Evolutionary conservation across 2,797 vertebrate genomes (phyloP).

Genomic region (Aeoliscus strigatus): DNA sequence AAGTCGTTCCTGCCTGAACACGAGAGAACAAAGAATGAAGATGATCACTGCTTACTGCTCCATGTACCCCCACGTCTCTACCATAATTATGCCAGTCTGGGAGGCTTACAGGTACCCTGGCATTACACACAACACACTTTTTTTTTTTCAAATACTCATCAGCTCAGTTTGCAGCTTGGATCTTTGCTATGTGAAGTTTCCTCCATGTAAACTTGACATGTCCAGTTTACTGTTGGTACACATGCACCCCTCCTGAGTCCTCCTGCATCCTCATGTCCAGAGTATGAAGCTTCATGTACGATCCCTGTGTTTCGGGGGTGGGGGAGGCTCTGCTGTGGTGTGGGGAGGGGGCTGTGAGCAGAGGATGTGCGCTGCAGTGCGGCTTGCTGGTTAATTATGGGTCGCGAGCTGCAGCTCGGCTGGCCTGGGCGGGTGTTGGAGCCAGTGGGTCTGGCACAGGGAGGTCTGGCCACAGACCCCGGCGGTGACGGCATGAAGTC

Average conservation of each 20-base stretch:
- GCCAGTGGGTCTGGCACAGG: slow-evolving; percentile 85
- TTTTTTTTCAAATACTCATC: too few species aligned
- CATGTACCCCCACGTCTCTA: slow-evolving; percentile 45
- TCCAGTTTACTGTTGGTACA: slow-evolving; percentile 13
- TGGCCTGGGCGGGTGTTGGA: slow-evolving; percentile 83
- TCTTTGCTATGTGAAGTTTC: too few species aligned
- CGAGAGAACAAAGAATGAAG: slow-evolving; percentile 59
- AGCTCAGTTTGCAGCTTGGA: too few species aligned
- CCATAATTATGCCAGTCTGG: slow-evolving; percentile 68
- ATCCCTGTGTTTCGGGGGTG: slow-evolving; percentile 45
- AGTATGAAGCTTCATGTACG: slow-evolving; percentile 20
- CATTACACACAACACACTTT: slow-evolving; percentile 61
- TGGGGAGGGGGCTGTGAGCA: slow-evolving; percentile 50
- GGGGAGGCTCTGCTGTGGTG: slow-evolving; percentile 48
- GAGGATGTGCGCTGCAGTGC: slow-evolving; percentile 60
- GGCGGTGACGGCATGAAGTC: slow-evolving; percentile 84
- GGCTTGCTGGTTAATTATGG: slow-evolving; percentile 81
- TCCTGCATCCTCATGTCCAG: slow-evolving; percentile 24
- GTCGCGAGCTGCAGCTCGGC: slow-evolving; percentile 77
- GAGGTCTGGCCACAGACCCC: slow-evolving; percentile 85
- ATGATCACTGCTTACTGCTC: slow-evolving; percentile 62
- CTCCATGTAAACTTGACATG: too few species aligned
- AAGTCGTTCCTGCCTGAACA: slow-evolving; percentile 65
- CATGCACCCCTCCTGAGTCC: slow-evolving; percentile 10
- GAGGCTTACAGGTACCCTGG: slow-evolving; percentile 59